Percentiles rank a stretch among this genome's conserved stretches.
phyloP scores from a whole-genome alignment of 2,113 vertebrate species.

The Lota lota region DNA sequence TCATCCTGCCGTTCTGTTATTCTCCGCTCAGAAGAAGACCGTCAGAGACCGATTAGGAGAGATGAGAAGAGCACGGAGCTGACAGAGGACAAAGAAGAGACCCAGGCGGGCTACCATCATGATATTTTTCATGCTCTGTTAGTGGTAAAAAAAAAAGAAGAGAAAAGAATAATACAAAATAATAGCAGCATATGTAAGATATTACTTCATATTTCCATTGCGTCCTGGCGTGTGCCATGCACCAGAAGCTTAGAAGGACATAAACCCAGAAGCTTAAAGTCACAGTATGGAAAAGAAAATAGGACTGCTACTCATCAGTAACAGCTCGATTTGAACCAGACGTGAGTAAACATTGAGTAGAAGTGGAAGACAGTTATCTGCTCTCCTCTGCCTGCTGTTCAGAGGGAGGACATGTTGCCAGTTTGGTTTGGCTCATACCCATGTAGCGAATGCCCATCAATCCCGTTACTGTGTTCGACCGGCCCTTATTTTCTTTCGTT shows the following conservation, averaged over 20 bases:
- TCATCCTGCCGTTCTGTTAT: conserved; percentile 8
- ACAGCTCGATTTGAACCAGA: neutral
- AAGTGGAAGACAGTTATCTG: conserved; percentile 47
- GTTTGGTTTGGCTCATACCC: conserved; percentile 51
- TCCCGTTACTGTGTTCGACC: neutral
- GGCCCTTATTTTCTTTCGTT: too few relatives aligned
- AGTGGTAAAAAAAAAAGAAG: conserved; percentile 2
- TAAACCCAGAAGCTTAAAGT: neutral
- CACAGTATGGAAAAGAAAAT: neutral
- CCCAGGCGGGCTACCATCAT: neutral
- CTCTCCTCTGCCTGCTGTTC: conserved; percentile 42
- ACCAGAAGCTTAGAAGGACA: neutral
- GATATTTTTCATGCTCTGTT: conserved; percentile 19
- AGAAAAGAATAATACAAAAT: too few relatives aligned
- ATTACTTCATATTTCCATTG: too few relatives aligned
- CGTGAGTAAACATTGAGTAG: neutral
- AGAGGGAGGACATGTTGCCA: conserved; percentile 47
- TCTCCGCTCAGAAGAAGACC: conserved; percentile 20
- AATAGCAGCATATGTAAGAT: too few relatives aligned
- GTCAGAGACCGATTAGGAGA: conserved; percentile 11
- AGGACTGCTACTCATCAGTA: conserved; percentile 6
- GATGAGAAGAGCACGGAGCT: neutral
- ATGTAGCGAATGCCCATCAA: conserved; percentile 36
- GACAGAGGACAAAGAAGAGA: neutral
- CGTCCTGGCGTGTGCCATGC: too few relatives aligned